phyloP scores from a whole-genome alignment of 2,888 invertebrate genomes.

The Stenodema calcarata region DNA sequence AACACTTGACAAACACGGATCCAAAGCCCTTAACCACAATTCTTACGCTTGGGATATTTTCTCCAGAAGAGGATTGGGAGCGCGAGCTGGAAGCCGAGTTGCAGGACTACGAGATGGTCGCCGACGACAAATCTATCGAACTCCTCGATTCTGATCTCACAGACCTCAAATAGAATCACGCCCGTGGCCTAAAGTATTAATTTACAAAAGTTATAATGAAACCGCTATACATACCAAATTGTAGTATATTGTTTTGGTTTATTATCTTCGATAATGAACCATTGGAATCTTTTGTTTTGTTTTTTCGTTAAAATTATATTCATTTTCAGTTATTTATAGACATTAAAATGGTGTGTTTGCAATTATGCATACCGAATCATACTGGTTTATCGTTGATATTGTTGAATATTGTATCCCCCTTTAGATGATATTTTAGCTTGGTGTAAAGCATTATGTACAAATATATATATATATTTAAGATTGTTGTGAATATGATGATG shows the following conservation, averaged over 20 bases:
- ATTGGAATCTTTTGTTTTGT: slow-evolving; percentile 5
- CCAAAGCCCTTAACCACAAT: slow-evolving; percentile 21
- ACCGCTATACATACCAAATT: not conserved
- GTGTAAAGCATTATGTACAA: slow-evolving; percentile 35
- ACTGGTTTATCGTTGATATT: not conserved
- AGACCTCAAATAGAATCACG: slow-evolving; percentile 42
- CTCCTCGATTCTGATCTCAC: slow-evolving; percentile 42
- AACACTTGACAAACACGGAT: slow-evolving; percentile 6
- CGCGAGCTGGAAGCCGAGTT: slow-evolving; percentile 93
- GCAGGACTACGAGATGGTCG: slow-evolving; percentile 92
- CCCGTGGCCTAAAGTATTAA: not conserved
- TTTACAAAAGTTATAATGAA: not conserved
- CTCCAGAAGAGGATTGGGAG: slow-evolving; percentile 91
- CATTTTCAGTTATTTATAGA: not conserved
- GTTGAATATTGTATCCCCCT: slow-evolving; percentile 15
- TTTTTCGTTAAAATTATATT: not conserved
- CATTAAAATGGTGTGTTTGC: not conserved
- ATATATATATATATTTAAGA: slow-evolving; percentile 22
- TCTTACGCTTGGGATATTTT: slow-evolving; percentile 57
- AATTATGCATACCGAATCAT: not conserved
- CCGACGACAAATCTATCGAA: slow-evolving; percentile 56
- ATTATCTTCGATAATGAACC: no score
- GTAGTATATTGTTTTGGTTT: no score
- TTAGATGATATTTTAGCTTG: slow-evolving; percentile 37
- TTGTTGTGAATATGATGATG: slow-evolving; percentile 35